These are phyloP conservation scores for Rhynchopsitta pachyrhyncha DNA, from an alignment of 2,113 vertebrate species.

Conservation along the genomic window DNA sequence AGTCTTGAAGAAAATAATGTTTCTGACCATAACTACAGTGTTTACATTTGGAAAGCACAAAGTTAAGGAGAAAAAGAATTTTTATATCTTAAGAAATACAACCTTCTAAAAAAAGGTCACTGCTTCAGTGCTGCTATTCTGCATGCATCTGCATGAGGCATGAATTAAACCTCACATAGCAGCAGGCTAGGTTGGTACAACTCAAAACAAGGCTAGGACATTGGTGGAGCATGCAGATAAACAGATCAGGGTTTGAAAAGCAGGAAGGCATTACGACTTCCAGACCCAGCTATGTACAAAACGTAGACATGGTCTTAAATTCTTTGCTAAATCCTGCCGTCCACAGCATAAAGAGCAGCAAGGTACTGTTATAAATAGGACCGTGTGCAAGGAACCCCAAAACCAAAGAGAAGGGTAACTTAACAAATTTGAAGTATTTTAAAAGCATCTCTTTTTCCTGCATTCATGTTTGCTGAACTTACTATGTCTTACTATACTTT, in stretches of 20 bases:
- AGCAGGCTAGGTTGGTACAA: neutral
- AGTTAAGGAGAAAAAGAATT: neutral
- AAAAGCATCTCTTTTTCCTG: neutral
- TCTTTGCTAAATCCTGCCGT: neutral
- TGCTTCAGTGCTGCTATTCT: neutral
- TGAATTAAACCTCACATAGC: neutral
- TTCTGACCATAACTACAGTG: neutral
- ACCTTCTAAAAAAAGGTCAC: neutral
- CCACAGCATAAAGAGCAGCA: neutral
- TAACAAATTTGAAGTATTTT: neutral
- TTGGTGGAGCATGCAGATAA: neutral
- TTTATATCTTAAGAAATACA: neutral
- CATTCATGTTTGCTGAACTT: neutral
- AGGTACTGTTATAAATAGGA: neutral
- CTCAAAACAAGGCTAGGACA: neutral
- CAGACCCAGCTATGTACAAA: neutral
- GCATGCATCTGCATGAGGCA: neutral
- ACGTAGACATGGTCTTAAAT: neutral
- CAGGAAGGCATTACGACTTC: neutral
- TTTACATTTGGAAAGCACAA: neutral
- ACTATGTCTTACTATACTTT: neutral
- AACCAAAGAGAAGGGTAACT: neutral
- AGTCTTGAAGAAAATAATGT: neutral
- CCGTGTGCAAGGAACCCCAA: fast-evolving
- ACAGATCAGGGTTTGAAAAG: neutral